Base-by-base conservation (phyloP, 2,888 invertebrate species). In the Caradrina clavipalpis region DNA sequence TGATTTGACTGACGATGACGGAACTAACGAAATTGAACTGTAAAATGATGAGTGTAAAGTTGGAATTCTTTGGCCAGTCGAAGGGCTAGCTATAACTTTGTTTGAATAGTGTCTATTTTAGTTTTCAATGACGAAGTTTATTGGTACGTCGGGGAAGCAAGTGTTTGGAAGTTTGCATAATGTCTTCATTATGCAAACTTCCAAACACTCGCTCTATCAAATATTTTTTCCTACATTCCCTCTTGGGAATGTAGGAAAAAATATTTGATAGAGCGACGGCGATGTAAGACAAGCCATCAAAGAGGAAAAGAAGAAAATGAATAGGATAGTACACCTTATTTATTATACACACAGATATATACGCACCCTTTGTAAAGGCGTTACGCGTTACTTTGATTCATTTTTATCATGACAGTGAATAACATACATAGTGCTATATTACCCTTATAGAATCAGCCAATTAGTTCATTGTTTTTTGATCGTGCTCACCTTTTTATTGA, bases 81-180 rank as follows among this genome's bases (percentile, higher is more conserved):
- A 65, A 77, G 72, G 60, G 55, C 53, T 59, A 35, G 50, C 57
- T 53, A 55, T 69, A 63, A 60, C 49, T 63, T 70, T 66, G 77
- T 76, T 76, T 66, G 81, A 53, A 63, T 81, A 35, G 78, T 53
- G 59, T 70, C 82, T 83, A 81, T 81, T 83, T 81, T 83, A 68
- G 78, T 68, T 81, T 81, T 75, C 79, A 81, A 81, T 83, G 81
- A 73, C 67, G 82, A 59, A 56, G 72, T 65, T 81, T 62, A 77
- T 66, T 57, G 50, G 55, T 53, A 19, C 31, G 57, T 65, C 26
- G 58, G 49, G 49, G 73, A 67, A 59, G 75, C 80, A 21, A 80
- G 70, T 69, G 81, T 70, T 76, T 55, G 57, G 54, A 47, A 65
- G 77, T 65, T 80, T n/a, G 53, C 31, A 54, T 69, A 39, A 58